These are phyloP conservation scores for Pristionchus exspectatus DNA, from an alignment of 2,888 invertebrate genomes.

Conservation along the genomic window DNA sequence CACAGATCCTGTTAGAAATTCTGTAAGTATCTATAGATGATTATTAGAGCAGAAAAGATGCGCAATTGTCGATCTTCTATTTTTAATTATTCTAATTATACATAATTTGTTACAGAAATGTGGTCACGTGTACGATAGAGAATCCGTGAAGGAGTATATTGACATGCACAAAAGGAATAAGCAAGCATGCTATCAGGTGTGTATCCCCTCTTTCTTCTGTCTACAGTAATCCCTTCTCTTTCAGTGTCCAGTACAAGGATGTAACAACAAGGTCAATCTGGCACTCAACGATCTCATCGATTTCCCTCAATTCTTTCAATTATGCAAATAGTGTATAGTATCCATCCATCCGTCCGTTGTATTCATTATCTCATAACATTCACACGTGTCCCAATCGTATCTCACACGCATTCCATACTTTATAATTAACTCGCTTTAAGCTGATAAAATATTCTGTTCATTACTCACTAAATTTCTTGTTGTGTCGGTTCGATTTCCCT, in stretches of 20 bases:
- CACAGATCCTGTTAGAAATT: constrained; percentile 60
- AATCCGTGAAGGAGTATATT: constrained; percentile 18
- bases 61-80: too few species aligned
- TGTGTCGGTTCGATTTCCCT: neutral
- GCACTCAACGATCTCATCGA: constrained; percentile 25
- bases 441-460: neutral
- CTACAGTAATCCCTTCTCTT: constrained; percentile 41
- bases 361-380: neutral
- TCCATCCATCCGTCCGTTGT: neutral
- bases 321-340: constrained; percentile 20
- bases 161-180: neutral
- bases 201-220: neutral
- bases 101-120: constrained; percentile 38
- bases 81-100: too few species aligned
- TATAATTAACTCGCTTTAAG: neutral
- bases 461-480: neutral
- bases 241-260: constrained; percentile 60
- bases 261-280: constrained; percentile 58
- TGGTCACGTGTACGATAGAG: constrained; percentile 52
- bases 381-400: neutral
- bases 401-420: neutral
- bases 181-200: constrained; percentile 45
- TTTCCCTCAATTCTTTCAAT: constrained; percentile 52
- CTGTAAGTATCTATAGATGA: constrained; percentile 32
- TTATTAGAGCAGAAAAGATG: too few species aligned